phyloP scores from a whole-genome alignment of 2,113 vertebrate genomes.

The Podarcis cretensis region DNA sequence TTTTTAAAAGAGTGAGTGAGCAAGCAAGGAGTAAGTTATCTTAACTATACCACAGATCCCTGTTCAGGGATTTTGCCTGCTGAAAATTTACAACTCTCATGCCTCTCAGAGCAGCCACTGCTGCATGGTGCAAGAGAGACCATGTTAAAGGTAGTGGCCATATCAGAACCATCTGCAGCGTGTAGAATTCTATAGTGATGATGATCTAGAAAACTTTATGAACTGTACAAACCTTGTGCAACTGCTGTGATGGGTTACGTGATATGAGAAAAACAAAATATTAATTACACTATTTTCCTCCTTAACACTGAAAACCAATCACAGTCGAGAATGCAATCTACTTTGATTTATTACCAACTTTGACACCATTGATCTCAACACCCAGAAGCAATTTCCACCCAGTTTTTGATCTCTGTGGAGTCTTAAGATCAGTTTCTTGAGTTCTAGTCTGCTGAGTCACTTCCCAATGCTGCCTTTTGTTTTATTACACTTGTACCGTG shows the following conservation, averaged over 20 bases:
- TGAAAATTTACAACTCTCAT: neutral
- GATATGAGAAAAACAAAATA: neutral
- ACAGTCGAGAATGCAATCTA: conserved; percentile 57
- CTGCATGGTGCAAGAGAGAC: neutral
- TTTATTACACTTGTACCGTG: neutral
- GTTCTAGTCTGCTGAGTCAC: neutral
- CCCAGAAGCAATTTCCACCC: conserved; percentile 55
- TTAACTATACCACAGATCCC: neutral
- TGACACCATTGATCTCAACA: conserved; percentile 59
- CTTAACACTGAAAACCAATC: neutral
- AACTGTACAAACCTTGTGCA: neutral
- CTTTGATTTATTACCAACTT: conserved; percentile 37
- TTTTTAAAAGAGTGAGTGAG: neutral
- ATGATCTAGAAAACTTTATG: neutral
- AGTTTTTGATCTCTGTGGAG: neutral
- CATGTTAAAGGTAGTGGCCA: neutral
- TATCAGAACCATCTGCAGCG: neutral
- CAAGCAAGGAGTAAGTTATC: neutral
- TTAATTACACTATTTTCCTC: neutral
- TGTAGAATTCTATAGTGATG: neutral
- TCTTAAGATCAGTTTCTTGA: neutral
- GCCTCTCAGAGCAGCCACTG: neutral
- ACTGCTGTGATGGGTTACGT: neutral
- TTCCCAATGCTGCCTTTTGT: neutral
- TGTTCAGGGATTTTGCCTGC: neutral